Percentiles rank a stretch among this genome's conserved stretches.
Evolutionary conservation across 2,113 vertebrate species (phyloP).

Genomic region (Malurus alboscapulatus): DNA sequence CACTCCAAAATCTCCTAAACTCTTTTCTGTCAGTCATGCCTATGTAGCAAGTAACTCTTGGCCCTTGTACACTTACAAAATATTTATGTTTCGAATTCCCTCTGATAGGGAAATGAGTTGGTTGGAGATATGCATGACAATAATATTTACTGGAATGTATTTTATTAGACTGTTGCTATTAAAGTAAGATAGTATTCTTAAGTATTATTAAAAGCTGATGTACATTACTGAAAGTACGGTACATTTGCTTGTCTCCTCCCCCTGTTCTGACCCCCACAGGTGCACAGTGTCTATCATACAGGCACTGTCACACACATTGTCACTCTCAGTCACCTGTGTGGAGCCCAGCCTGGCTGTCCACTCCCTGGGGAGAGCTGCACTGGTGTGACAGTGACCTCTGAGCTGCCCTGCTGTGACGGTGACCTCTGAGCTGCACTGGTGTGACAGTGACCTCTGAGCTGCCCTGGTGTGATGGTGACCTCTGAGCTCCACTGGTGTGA

Average conservation of each 20-base stretch:
- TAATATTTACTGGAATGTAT: not conserved
- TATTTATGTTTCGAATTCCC: not conserved
- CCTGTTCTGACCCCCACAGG: rapidly evolving
- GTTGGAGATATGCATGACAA: not conserved
- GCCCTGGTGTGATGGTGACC: not conserved
- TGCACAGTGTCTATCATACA: rapidly evolving
- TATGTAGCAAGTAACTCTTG: not conserved
- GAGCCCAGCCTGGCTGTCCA: not conserved
- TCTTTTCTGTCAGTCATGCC: not conserved
- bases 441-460: not conserved
- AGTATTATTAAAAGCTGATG: not conserved
- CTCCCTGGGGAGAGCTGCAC: rapidly evolving
- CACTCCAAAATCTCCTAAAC: not conserved
- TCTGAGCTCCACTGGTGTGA: too few relatives aligned
- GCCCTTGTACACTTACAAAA: not conserved
- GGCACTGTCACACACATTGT: rapidly evolving
- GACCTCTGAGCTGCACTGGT: not conserved
- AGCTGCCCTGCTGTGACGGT: too few relatives aligned
- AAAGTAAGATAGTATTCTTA: not conserved
- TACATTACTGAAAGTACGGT: rapidly evolving
- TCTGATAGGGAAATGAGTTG: not conserved
- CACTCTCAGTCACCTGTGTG: rapidly evolving
- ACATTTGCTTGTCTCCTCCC: not conserved
- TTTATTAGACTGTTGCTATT: not conserved
- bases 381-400: not conserved